phyloP scores from a whole-genome alignment of 2,797 vertebrate species.

The Liasis olivaceus region DNA sequence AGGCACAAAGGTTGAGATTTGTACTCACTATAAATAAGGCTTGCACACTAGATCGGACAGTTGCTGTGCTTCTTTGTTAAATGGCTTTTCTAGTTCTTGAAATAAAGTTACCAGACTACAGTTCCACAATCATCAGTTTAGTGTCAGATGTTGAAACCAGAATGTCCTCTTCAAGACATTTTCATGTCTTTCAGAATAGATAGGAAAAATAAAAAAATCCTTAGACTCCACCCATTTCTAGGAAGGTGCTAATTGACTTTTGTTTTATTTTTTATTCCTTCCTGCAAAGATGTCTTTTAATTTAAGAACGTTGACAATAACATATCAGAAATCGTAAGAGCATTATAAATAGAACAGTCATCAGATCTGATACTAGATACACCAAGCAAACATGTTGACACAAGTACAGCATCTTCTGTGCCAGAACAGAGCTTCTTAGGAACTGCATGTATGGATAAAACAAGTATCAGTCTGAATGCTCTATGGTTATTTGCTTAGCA shows the following conservation, averaged over 20 bases:
- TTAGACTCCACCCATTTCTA: not conserved
- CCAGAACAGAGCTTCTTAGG: constrained; percentile 50
- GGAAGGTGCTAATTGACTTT: constrained; percentile 25
- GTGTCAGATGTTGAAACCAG: not conserved
- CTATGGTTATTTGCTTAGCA: not conserved
- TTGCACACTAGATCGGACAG: not conserved
- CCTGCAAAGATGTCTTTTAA: constrained; percentile 25
- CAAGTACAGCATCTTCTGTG: constrained; percentile 50
- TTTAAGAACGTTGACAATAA: constrained; percentile 37
- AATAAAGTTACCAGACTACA: not conserved
- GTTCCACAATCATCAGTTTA: not conserved
- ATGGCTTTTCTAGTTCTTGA: not conserved
- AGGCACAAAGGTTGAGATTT: not conserved
- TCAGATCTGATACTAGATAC: constrained; percentile 40
- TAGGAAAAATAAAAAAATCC: not conserved
- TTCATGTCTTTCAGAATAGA: not conserved
- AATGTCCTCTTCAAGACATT: not conserved
- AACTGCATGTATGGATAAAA: not conserved
- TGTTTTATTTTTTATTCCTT: constrained; percentile 29
- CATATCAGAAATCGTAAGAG: constrained; percentile 44
- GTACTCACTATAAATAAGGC: not conserved
- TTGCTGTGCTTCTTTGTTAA: not conserved
- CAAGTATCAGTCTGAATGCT: not conserved
- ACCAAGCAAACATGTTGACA: constrained; percentile 51
- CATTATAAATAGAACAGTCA: constrained; percentile 53